These are phyloP conservation scores for Channa argus DNA, from an alignment of 2,113 vertebrate species.

Conservation along the genomic window DNA sequence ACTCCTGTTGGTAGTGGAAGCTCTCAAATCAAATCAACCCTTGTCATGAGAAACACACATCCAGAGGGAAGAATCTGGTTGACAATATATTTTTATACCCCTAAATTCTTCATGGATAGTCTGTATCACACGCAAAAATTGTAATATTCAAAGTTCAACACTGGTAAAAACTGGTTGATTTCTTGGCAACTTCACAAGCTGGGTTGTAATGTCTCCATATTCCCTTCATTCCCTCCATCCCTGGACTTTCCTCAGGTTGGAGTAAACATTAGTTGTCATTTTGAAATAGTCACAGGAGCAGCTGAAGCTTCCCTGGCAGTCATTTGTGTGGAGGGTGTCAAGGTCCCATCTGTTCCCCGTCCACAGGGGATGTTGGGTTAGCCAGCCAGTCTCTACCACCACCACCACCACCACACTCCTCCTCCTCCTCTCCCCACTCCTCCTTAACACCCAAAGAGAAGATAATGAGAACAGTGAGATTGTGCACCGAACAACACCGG, in stretches of 20 bases:
- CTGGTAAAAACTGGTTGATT: too few relatives aligned
- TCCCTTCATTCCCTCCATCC: conserved; percentile 9
- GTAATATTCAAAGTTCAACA: too few relatives aligned
- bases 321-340: conserved; percentile 67
- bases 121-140: too few relatives aligned
- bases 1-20: too few relatives aligned
- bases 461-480: conserved; percentile 72
- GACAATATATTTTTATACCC: too few relatives aligned
- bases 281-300: conserved; percentile 54
- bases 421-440: conserved; percentile 39
- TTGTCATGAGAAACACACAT: too few relatives aligned
- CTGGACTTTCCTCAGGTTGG: conserved; percentile 44
- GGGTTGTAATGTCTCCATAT: conserved; percentile 20
- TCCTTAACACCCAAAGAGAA: conserved; percentile 73
- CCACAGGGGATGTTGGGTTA: conserved; percentile 53
- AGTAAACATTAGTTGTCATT: conserved; percentile 58
- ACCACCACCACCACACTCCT: conserved; percentile 20
- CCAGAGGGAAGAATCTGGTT: too few relatives aligned
- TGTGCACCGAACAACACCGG: conserved; percentile 52
- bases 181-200: background rate
- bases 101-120: too few relatives aligned
- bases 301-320: conserved; percentile 60
- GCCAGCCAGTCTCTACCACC: conserved; percentile 53
- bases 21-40: too few relatives aligned
- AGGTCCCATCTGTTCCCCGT: conserved; percentile 77